Conservation (phyloP, 1,140 invertebrate species). For the Parasteatoda tepidariorum region DNA sequence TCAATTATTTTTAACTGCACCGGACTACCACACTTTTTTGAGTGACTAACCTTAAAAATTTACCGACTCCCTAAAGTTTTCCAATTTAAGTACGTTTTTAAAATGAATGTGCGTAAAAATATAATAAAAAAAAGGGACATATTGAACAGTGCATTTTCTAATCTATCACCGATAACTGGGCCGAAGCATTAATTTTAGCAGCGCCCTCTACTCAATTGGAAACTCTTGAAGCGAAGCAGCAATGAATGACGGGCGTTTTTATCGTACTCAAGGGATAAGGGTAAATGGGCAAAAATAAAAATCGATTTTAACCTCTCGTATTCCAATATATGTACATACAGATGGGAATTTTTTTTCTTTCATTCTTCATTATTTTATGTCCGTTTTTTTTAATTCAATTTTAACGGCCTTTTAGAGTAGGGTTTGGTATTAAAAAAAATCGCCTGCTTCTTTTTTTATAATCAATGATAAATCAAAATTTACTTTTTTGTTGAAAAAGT, state of each 20-base stretch:
- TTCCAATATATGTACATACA: conserved; percentile 57
- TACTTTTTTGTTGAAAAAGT: background rate
- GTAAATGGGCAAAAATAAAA: conserved; percentile 49
- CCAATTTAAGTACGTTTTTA: conserved; percentile 45
- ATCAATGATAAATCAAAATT: background rate
- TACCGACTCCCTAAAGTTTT: conserved; percentile 21
- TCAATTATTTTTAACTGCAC: no score
- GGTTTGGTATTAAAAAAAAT: background rate
- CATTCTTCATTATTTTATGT: conserved; percentile 3
- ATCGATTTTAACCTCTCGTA: conserved; percentile 52
- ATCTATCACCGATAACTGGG: conserved; percentile 56
- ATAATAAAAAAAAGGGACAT: conserved; percentile 14
- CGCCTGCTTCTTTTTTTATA: background rate
- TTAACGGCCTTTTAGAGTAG: background rate
- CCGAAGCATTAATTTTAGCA: conserved; percentile 51
- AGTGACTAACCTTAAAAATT: background rate
- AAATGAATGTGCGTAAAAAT: conserved; percentile 9
- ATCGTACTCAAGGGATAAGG: conserved; percentile 46
- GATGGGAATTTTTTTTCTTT: background rate
- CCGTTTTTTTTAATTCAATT: background rate
- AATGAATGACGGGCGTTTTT: conserved; percentile 57
- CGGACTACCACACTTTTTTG: no score
- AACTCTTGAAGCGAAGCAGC: conserved; percentile 35
- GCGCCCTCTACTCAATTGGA: conserved; percentile 39
- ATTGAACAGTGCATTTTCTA: conserved; percentile 49